Evolutionary conservation across 2,888 invertebrate genomes (phyloP).

Genomic region (Malthinus flaveolus): DNA sequence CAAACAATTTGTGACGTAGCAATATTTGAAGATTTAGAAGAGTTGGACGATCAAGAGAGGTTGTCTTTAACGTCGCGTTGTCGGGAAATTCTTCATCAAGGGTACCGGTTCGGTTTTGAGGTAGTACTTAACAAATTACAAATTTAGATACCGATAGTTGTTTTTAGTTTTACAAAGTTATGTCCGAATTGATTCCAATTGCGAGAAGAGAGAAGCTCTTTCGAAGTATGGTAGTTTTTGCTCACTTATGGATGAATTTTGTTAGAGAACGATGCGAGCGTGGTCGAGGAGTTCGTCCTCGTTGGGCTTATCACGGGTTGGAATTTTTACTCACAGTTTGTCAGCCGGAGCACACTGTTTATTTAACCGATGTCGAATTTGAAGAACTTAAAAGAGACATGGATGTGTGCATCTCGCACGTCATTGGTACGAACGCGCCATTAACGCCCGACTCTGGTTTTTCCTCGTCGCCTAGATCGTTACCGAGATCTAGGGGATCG

Average conservation of each 20-base stretch:
- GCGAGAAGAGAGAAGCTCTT: conserved; percentile 56
- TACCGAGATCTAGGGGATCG: conserved; percentile 47
- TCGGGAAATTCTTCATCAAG: conserved; percentile 80
- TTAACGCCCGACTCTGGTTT: conserved; percentile 51
- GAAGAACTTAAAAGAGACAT: conserved; percentile 77
- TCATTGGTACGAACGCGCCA: conserved; percentile 59
- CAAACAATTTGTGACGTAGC: conserved; percentile 59
- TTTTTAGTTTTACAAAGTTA: conserved; percentile 69
- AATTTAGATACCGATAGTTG: neutral
- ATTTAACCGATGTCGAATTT: conserved; percentile 77
- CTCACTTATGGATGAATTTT: conserved; percentile 88
- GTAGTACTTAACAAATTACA: conserved; percentile 47
- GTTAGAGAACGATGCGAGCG: conserved; percentile 82
- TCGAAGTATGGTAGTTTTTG: conserved; percentile 68
- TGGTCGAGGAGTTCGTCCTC: conserved; percentile 76
- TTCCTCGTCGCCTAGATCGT: conserved; percentile 45
- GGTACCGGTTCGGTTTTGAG: conserved; percentile 90
- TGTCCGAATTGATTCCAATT: conserved; percentile 65
- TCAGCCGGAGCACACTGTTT: conserved; percentile 79
- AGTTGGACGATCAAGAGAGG: conserved; percentile 63
- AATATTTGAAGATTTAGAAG: conserved; percentile 57
- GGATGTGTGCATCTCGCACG: conserved; percentile 86
- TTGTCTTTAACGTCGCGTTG: conserved; percentile 65
- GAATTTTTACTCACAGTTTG: conserved; percentile 86
- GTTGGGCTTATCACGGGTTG: conserved; percentile 89